Conservation (phyloP, 2,888 invertebrate species). For the Hedya salicella region DNA sequence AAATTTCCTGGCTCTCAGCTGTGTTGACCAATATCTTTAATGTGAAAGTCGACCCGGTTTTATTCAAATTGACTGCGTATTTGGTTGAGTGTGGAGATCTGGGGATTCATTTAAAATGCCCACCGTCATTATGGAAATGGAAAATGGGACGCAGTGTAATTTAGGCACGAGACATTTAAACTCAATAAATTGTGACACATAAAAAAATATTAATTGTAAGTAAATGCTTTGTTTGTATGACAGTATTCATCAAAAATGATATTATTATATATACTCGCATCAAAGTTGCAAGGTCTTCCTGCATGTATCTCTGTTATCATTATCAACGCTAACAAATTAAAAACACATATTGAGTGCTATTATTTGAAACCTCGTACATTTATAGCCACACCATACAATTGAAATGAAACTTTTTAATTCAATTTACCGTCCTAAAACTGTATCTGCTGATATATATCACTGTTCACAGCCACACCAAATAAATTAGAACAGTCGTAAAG, state of each 20-base stretch:
- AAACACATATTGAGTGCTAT: too few species aligned
- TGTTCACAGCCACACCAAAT: constrained; percentile 53
- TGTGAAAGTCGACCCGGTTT: constrained; percentile 52
- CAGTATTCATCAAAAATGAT: too few species aligned
- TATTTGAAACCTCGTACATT: background rate
- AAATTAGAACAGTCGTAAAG: constrained; percentile 65
- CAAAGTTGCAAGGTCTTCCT: too few species aligned
- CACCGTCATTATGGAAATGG: constrained; percentile 10
- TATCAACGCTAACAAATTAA: background rate
- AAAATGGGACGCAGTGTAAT: background rate
- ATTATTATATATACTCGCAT: too few species aligned
- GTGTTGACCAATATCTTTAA: constrained; percentile 81
- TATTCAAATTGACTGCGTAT: constrained; percentile 38
- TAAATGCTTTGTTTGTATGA: too few species aligned
- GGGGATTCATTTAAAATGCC: constrained; percentile 3
- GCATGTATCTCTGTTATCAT: too few species aligned
- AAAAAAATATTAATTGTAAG: too few species aligned
- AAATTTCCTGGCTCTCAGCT: constrained; percentile 61
- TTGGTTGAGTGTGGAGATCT: constrained; percentile 12
- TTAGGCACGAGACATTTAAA: too few species aligned
- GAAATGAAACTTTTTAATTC: constrained; percentile 24
- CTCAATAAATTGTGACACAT: too few species aligned
- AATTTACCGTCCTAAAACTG: constrained; percentile 32
- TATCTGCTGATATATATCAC: constrained; percentile 36
- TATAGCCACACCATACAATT: background rate